These are phyloP conservation scores for Chrosomus eos DNA, from an alignment of 2,797 vertebrate genomes.

Conservation along the genomic window DNA sequence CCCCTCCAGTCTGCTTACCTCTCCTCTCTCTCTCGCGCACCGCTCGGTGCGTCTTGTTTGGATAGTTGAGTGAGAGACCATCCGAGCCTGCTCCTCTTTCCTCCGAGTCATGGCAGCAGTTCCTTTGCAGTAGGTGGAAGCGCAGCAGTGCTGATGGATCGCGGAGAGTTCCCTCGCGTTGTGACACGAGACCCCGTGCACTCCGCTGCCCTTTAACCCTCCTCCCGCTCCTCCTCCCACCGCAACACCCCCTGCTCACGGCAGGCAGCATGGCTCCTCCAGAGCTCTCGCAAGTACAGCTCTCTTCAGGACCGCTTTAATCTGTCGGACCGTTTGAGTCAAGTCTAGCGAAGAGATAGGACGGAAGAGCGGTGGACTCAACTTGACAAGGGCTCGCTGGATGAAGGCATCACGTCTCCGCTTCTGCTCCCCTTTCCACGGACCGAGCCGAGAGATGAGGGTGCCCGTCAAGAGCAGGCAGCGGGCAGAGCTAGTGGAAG, in stretches of 20 bases:
- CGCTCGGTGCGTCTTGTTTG: constrained; percentile 41
- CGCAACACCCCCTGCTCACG: constrained; percentile 32
- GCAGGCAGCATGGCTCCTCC: constrained; percentile 58
- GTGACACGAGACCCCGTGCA: constrained; percentile 30
- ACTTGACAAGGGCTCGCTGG: constrained; percentile 59
- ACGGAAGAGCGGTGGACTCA: constrained; percentile 27
- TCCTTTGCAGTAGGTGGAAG: constrained; percentile 49
- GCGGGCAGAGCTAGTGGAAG: constrained; percentile 63
- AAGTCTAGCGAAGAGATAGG: constrained; percentile 19
- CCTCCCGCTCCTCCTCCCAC: constrained; percentile 35
- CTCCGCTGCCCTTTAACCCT: constrained; percentile 47
- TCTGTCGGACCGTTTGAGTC: constrained; percentile 20
- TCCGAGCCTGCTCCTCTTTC: constrained; percentile 27
- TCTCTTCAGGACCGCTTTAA: constrained; percentile 49
- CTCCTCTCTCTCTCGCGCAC: constrained; percentile 32
- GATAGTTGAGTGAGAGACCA: constrained; percentile 47
- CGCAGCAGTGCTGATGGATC: constrained; percentile 23
- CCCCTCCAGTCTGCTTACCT: constrained; percentile 45
- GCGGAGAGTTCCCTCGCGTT: constrained; percentile 34
- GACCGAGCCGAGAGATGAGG: constrained; percentile 68
- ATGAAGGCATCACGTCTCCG: constrained; percentile 29
- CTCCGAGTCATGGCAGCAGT: constrained; percentile 39
- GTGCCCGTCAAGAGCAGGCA: constrained; percentile 70
- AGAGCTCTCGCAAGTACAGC: constrained; percentile 44
- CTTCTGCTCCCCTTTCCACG: constrained; percentile 31